Evolutionary conservation across 2,113 vertebrate genomes (phyloP), one percentile per base, ranked within the genome.

Genomic region (Myxocyprinus asiaticus): DNA sequence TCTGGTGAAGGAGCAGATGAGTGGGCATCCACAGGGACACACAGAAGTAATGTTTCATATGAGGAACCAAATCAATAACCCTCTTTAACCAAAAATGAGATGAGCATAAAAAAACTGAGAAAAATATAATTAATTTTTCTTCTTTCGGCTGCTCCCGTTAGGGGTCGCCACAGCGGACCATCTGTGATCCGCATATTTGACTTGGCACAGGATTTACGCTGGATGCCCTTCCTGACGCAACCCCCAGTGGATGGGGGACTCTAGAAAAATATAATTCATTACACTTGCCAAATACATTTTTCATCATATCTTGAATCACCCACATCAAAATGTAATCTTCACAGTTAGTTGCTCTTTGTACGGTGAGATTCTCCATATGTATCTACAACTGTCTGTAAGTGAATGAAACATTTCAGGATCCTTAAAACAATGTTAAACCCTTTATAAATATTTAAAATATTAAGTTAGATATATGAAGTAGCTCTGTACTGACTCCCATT

Each of bases 1-100:
- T 56, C 15, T 50, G 70, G 70, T 15, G 50, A 56, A 53, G 42
- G 44, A 75, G 62, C 71, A 82, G 70, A 81, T 68, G 73, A 77
- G 69, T 51, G 66, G 81, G 83, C n/a, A 67, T 71, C 67, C 47
- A 47, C 17, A 11, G 55, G 80, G 71, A 76, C 56, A 67, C 67
- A 66, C 77, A 56, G 22, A 71, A 65, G 59, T 15, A 75, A 67
- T 33, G 56, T 14, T 11, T 47, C 79, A 69, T 64, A 59, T 48
- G 56, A 75, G n/a, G 17, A 43, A 22, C 9, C 67, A 50, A 61
- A 81, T 78, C 68, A 67, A 76, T 51, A 59, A n/a, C 70, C 9
- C 15, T 58, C 68, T 73, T 69, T 6, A 72, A 61, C 64, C 12
- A 4, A 61, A 71, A 68, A 79, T 67, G 9, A 51, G 14, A 6